phyloP scores from a whole-genome alignment of 2,888 invertebrate genomes.

The Drosophila neotestacea region DNA sequence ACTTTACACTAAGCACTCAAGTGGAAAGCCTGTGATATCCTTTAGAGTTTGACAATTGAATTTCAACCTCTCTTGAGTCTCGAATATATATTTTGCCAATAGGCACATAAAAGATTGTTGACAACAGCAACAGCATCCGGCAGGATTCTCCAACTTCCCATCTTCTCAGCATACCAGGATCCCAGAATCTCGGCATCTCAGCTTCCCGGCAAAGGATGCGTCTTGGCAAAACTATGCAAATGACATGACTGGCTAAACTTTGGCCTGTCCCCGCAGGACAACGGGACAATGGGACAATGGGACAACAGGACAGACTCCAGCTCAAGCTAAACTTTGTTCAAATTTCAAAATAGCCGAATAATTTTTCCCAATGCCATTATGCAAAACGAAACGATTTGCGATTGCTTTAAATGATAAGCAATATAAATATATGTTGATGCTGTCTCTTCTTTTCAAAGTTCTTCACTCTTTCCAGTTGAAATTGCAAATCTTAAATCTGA shows the following conservation, averaged over 20 bases:
- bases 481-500: slow-evolving; percentile 1
- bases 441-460: neutral
- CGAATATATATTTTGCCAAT: slow-evolving; percentile 70
- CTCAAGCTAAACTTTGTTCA: slow-evolving; percentile 40
- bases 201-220: slow-evolving; percentile 37
- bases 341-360: slow-evolving; percentile 64
- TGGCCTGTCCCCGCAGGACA: slow-evolving; percentile 48
- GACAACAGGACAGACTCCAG: slow-evolving; percentile 1
- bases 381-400: slow-evolving; percentile 77
- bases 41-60: slow-evolving; percentile 73
- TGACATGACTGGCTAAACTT: slow-evolving; percentile 79
- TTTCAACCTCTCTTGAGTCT: slow-evolving; percentile 48
- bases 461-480: slow-evolving; percentile 4
- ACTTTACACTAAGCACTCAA: slow-evolving; percentile 58
- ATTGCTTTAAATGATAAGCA: slow-evolving; percentile 79
- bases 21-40: slow-evolving; percentile 78
- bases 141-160: slow-evolving; percentile 15
- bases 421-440: slow-evolving; percentile 52
- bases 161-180: neutral
- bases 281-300: slow-evolving; percentile 1
- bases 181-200: neutral
- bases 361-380: slow-evolving; percentile 68
- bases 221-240: slow-evolving; percentile 67
- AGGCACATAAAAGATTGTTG: slow-evolving; percentile 80
- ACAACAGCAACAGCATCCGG: slow-evolving; percentile 69